These are phyloP conservation scores for Hassar affinis DNA, from an alignment of 2,113 vertebrate species.

Conservation along the genomic window DNA sequence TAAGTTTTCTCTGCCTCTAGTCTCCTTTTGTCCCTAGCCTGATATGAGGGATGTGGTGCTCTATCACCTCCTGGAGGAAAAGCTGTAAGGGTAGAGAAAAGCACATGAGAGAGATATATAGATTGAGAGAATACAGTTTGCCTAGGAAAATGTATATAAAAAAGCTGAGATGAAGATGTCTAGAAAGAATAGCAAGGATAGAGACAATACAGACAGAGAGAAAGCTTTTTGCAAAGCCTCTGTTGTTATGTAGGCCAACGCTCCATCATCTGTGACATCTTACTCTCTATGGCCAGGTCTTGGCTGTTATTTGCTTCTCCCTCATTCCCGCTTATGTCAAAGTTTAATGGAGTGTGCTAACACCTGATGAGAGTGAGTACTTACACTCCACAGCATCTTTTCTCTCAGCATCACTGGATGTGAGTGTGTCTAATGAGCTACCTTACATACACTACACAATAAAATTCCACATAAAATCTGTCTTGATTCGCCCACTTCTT, in stretches of 20 bases:
- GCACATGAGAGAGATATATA: neutral
- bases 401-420: neutral
- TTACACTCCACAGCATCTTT: neutral
- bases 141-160: neutral
- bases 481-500: neutral
- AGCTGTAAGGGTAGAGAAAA: neutral
- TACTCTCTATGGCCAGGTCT: neutral
- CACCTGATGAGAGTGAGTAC: neutral
- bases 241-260: constrained; percentile 16
- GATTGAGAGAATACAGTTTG: neutral
- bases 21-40: constrained; percentile 41
- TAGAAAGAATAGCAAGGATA: neutral
- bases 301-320: neutral
- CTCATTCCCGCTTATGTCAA: neutral
- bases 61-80: constrained; percentile 32
- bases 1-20: constrained; percentile 52
- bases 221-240: neutral
- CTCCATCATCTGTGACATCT: constrained; percentile 23
- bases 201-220: neutral
- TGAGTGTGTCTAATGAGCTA: neutral
- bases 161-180: neutral
- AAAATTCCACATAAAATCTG: neutral
- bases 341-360: constrained; percentile 10
- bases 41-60: constrained; percentile 47
- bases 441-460: neutral